Evolutionary conservation across 2,113 vertebrate species (phyloP).

Genomic region (Paramisgurnus dabryanus): DNA sequence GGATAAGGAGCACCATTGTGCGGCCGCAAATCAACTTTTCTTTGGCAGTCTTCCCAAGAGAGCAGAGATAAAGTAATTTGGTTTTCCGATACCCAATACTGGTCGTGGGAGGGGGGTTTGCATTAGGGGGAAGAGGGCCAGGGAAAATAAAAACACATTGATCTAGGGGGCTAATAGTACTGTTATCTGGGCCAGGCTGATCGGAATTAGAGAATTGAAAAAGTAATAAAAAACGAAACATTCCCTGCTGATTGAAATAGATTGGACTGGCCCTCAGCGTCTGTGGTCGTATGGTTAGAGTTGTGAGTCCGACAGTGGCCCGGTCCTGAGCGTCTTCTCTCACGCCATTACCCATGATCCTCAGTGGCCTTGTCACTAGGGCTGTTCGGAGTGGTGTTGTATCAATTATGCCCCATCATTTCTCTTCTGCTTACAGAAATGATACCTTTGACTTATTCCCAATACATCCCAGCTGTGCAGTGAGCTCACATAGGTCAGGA

Average conservation of each 20-base stretch:
- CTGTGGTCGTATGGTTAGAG: background rate
- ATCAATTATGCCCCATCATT: constrained; percentile 48
- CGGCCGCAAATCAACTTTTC: constrained; percentile 60
- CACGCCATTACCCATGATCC: constrained; percentile 3
- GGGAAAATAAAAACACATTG: constrained; percentile 59
- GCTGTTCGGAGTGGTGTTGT: constrained; percentile 37
- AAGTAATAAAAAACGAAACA: constrained; percentile 55
- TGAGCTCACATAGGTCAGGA: constrained; percentile 42
- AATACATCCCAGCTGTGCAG: constrained; percentile 50
- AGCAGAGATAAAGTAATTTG: constrained; percentile 56
- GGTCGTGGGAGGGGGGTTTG: constrained; percentile 28
- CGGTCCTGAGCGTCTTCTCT: background rate
- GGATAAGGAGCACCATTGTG: constrained; percentile 54
- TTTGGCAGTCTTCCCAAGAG: constrained; percentile 44
- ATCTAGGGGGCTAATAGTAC: constrained; percentile 56
- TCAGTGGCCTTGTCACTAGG: constrained; percentile 24
- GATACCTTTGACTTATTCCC: constrained; percentile 48
- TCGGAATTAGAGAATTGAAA: constrained; percentile 47
- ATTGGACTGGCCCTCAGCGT: constrained; percentile 28
- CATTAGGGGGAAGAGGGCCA: constrained; percentile 23
- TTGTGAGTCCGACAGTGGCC: background rate
- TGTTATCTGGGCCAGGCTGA: constrained; percentile 50
- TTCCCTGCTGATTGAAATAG: constrained; percentile 49
- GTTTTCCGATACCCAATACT: constrained; percentile 55
- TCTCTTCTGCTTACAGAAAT: constrained; percentile 43